Evolutionary conservation across 1,140 invertebrate species (phyloP).

Genomic region (Nasonia longicornis): DNA sequence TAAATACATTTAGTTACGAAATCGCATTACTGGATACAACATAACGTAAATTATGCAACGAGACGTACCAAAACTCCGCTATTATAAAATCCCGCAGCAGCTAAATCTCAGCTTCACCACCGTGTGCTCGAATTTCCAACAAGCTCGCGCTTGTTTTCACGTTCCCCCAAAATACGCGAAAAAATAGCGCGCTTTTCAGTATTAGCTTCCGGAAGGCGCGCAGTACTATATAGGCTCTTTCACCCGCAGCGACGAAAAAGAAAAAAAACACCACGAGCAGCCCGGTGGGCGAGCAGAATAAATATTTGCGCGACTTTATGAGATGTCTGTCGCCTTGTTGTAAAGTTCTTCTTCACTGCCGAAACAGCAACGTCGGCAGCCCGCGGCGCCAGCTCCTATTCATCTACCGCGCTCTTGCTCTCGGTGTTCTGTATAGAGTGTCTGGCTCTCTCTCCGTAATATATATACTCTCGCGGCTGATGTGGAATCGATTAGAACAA

Average conservation of each 20-base stretch:
- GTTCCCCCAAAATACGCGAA: background rate
- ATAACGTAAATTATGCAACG: no score
- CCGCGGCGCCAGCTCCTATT: background rate
- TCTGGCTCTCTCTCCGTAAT: background rate
- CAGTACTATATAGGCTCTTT: background rate
- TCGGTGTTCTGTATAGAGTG: background rate
- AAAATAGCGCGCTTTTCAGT: slow-evolving; percentile 9
- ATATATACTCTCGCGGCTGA: background rate
- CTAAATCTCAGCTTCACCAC: no score
- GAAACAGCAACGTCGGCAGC: slow-evolving; percentile 3
- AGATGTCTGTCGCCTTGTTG: slow-evolving; percentile 2
- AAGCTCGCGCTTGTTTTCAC: background rate
- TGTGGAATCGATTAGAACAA: slow-evolving; percentile 25
- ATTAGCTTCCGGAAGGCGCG: background rate
- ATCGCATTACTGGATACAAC: no score
- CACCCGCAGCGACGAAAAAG: background rate
- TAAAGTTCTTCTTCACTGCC: background rate
- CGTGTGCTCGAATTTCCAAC: no score
- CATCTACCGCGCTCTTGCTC: background rate
- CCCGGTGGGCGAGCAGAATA: slow-evolving; percentile 5
- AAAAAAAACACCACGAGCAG: background rate
- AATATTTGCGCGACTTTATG: slow-evolving; percentile 37
- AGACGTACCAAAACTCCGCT: no score
- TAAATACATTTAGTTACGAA: no score
- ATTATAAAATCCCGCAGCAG: no score